phyloP scores from a whole-genome alignment of 2,797 vertebrate species.

The Cirrhinus mrigala region DNA sequence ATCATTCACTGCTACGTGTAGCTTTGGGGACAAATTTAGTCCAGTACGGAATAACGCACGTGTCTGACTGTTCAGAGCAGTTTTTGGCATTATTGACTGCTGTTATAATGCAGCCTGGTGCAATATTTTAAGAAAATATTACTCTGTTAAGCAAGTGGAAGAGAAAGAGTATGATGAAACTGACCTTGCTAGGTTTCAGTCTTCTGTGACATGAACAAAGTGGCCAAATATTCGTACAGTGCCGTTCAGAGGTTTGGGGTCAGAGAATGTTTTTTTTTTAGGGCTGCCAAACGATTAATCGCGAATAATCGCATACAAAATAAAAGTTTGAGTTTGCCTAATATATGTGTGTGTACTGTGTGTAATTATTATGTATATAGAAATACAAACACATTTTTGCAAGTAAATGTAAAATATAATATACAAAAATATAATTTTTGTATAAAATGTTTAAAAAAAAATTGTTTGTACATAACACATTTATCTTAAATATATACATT shows the following conservation, averaged over 20 bases:
- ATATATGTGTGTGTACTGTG: no score
- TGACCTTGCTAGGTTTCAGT: not conserved
- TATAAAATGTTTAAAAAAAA: no score
- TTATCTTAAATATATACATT: no score
- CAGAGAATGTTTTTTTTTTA: no score
- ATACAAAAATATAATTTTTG: no score
- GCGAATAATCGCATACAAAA: no score
- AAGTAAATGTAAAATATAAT: no score
- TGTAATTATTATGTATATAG: no score
- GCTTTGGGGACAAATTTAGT: constrained; percentile 11
- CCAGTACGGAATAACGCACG: not conserved
- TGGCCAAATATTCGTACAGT: constrained; percentile 46
- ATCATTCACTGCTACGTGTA: constrained; percentile 11
- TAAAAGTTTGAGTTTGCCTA: no score
- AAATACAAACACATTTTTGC: no score
- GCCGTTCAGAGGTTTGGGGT: not conserved
- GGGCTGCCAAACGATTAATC: no score
- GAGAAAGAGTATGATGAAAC: not conserved
- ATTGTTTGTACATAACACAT: no score
- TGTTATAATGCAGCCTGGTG: not conserved
- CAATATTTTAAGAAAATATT: not conserved
- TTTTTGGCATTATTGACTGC: constrained; percentile 2
- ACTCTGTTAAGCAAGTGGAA: not conserved
- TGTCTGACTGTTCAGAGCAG: not conserved
- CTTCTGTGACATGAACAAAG: constrained; percentile 39